Evolutionary conservation across 2,113 vertebrate genomes (phyloP).

Genomic region (Cepphus grylle): DNA sequence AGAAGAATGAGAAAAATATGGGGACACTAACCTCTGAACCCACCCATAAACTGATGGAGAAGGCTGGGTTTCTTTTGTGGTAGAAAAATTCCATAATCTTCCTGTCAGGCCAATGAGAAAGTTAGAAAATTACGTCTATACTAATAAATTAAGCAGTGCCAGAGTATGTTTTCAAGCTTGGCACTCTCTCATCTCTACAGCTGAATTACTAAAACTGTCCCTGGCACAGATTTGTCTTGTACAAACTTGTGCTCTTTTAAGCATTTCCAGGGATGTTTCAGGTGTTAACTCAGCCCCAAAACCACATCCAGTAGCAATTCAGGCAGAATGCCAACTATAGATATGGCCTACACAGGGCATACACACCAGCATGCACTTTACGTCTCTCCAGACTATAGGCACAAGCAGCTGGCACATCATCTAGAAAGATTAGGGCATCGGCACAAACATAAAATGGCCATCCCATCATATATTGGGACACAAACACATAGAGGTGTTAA

Average conservation of each 20-base stretch:
- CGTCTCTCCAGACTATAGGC: background rate
- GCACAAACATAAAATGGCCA: background rate
- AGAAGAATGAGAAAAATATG: background rate
- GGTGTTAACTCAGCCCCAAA: background rate
- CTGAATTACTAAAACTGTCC: background rate
- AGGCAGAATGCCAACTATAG: background rate
- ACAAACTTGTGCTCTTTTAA: background rate
- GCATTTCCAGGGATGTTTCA: background rate
- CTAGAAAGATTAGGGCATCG: background rate
- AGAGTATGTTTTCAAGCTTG: background rate
- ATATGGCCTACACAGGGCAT: background rate
- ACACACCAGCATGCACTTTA: background rate
- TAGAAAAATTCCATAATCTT: background rate
- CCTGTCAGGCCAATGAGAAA: background rate
- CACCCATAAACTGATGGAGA: background rate
- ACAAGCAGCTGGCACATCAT: background rate
- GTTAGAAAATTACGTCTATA: background rate
- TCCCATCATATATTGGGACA: background rate
- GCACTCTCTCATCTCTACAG: background rate
- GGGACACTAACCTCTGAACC: background rate
- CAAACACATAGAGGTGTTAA: background rate
- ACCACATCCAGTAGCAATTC: background rate
- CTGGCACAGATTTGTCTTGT: background rate
- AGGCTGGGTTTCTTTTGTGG: background rate
- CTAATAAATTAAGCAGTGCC: background rate